These are phyloP conservation scores for Micrasema minimum DNA, from an alignment of 1,140 invertebrate species.

Conservation along the genomic window DNA sequence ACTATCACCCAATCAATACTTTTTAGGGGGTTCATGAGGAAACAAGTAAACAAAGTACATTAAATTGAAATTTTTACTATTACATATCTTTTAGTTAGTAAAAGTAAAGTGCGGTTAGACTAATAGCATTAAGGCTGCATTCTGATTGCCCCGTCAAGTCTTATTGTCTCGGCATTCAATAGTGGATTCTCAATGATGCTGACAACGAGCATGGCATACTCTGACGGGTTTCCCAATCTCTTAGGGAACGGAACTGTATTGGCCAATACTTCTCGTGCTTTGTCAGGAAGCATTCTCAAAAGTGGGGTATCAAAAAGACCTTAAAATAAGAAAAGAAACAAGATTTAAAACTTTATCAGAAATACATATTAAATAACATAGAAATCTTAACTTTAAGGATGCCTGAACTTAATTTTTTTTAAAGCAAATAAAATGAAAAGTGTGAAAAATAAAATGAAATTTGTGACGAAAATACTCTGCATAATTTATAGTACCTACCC, in stretches of 20 bases:
- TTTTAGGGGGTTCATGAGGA: too few species aligned
- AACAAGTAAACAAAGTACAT: too few species aligned
- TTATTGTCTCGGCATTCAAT: conserved; percentile 94
- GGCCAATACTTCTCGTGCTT: conserved; percentile 81
- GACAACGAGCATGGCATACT: conserved; percentile 91
- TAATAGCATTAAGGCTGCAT: conserved; percentile 70
- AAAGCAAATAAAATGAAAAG: not conserved
- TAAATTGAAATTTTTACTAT: conserved; percentile 5
- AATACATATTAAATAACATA: not conserved
- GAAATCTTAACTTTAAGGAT: not conserved
- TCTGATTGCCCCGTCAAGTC: conserved; percentile 91
- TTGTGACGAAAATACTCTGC: not conserved
- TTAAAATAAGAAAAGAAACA: conserved; percentile 58
- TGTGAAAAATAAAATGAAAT: not conserved
- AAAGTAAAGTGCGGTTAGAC: too few species aligned
- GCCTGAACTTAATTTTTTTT: not conserved
- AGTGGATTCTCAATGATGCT: conserved; percentile 90
- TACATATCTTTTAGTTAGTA: not conserved
- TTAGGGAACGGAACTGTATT: conserved; percentile 90
- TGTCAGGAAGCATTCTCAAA: conserved; percentile 82
- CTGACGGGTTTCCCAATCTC: conserved; percentile 88
- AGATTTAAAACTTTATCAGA: not conserved
- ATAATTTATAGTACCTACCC: not conserved
- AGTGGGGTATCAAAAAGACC: conserved; percentile 94
- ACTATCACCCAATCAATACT: too few species aligned